phyloP scores from a whole-genome alignment of 2,888 invertebrate genomes.

The Ischnura elegans region DNA sequence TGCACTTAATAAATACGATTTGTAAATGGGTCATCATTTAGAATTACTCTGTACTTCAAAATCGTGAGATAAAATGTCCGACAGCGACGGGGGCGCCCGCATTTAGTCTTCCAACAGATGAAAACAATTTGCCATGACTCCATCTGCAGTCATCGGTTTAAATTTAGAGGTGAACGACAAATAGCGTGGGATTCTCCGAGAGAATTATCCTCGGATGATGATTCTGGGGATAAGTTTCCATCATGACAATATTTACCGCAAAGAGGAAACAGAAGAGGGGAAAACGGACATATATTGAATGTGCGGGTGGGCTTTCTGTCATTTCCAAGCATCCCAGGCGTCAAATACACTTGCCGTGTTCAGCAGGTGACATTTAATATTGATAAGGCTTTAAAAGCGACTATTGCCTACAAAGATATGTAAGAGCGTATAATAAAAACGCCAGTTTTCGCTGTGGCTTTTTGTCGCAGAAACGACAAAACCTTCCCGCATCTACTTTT shows the following conservation, averaged over 20 bases:
- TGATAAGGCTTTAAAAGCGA: too few species aligned
- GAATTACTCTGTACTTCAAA: too few species aligned
- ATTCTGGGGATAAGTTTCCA: background rate
- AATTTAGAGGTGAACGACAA: background rate
- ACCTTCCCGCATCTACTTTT: too few species aligned
- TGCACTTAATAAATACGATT: too few species aligned
- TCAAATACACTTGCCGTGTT: background rate
- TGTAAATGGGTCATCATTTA: too few species aligned
- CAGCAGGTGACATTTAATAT: background rate
- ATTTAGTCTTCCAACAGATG: background rate
- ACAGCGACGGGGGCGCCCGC: too few species aligned
- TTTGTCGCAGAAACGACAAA: too few species aligned
- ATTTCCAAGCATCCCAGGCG: background rate
- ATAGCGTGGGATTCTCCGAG: background rate
- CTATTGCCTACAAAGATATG: too few species aligned
- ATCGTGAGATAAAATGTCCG: too few species aligned
- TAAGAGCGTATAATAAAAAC: too few species aligned
- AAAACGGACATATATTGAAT: background rate
- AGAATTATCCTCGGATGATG: background rate
- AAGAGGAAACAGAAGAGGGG: background rate
- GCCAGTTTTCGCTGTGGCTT: too few species aligned
- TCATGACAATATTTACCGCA: background rate
- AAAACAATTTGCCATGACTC: background rate
- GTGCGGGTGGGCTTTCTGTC: background rate
- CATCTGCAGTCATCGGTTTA: background rate